phyloP scores from a whole-genome alignment of 2,113 vertebrate genomes.

The Lophochroa leadbeateri region DNA sequence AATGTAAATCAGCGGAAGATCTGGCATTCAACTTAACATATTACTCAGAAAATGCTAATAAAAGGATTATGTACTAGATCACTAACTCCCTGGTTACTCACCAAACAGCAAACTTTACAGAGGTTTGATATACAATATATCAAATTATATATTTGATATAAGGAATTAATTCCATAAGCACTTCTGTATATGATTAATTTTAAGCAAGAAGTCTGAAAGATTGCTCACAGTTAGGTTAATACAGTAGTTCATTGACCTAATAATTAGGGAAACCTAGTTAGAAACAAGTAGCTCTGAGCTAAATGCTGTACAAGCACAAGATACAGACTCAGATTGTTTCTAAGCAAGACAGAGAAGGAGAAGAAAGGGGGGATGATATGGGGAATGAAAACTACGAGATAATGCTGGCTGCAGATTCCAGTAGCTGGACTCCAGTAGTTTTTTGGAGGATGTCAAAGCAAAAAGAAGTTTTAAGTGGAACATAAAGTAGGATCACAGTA shows the following conservation, averaged over 20 bases:
- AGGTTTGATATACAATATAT: background rate
- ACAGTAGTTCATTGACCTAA: background rate
- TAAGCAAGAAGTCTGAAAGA: background rate
- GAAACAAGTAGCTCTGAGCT: background rate
- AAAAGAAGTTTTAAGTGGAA: background rate
- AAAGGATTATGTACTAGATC: background rate
- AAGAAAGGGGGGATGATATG: background rate
- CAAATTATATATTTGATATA: background rate
- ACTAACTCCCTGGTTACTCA: background rate
- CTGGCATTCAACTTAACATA: background rate
- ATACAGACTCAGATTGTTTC: background rate
- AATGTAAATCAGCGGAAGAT: background rate
- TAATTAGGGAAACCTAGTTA: background rate
- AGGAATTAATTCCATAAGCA: background rate
- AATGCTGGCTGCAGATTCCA: background rate
- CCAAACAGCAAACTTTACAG: background rate
- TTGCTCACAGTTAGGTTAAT: background rate
- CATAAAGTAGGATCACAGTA: background rate
- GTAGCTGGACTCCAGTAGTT: background rate
- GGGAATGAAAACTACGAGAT: background rate
- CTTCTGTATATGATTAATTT: background rate
- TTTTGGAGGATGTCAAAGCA: background rate
- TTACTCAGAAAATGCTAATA: background rate
- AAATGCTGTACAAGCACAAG: background rate
- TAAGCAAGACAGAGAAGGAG: background rate